Evolutionary conservation across 2,113 vertebrate species (phyloP).

Genomic region (Embiotoca jacksoni): DNA sequence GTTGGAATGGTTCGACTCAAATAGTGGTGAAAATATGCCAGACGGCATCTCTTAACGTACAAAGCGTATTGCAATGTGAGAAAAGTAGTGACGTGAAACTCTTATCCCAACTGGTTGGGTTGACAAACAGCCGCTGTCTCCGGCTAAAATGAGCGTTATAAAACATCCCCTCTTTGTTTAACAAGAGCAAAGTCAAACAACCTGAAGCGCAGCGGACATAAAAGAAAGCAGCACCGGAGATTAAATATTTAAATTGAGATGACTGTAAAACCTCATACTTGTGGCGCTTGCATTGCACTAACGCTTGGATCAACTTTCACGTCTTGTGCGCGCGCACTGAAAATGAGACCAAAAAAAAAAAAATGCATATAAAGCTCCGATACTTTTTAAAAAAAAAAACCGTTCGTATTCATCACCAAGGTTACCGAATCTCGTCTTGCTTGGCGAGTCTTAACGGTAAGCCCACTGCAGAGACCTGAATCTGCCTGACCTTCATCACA

Average conservation of each 20-base stretch:
- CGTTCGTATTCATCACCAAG: background rate
- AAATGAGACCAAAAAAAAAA: background rate
- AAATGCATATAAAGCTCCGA: background rate
- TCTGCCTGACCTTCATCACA: constrained; percentile 5
- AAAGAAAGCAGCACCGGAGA: background rate
- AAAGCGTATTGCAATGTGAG: background rate
- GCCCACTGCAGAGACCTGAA: constrained; percentile 6
- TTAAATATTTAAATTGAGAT: background rate
- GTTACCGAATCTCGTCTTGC: background rate
- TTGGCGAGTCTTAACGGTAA: background rate
- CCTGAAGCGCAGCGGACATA: background rate
- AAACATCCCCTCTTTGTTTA: background rate
- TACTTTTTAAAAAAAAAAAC: background rate
- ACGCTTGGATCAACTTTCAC: background rate
- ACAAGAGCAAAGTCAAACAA: background rate
- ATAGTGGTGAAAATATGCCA: no score
- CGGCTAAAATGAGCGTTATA: background rate
- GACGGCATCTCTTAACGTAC: background rate
- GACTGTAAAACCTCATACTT: background rate
- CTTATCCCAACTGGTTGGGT: background rate
- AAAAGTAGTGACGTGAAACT: background rate
- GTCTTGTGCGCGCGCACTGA: no score
- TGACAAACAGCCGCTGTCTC: background rate
- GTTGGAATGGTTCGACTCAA: background rate
- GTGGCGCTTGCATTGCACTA: no score